phyloP scores from a whole-genome alignment of 2,113 vertebrate species.

The Pardalotus punctatus region DNA sequence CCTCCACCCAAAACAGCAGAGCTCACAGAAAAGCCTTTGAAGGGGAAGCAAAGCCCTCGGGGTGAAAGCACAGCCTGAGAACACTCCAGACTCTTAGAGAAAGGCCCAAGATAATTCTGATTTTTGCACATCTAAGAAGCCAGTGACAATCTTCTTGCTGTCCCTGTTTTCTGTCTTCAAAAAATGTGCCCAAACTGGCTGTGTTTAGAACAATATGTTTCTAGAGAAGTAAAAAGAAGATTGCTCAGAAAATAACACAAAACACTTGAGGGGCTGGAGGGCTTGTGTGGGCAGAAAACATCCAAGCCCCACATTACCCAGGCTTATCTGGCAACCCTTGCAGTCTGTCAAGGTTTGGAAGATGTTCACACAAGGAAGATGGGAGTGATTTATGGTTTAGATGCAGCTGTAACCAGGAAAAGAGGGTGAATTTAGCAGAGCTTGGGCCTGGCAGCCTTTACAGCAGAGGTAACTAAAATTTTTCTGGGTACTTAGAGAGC shows the following conservation, averaged over 20 bases:
- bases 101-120: neutral
- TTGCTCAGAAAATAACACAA: neutral
- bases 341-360: neutral
- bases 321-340: neutral
- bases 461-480: neutral
- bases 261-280: neutral
- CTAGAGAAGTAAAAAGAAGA: neutral
- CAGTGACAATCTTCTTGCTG: neutral
- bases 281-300: neutral
- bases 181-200: neutral
- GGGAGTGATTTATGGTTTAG: neutral
- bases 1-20: neutral
- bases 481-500: neutral
- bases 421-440: neutral
- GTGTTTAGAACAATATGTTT: neutral
- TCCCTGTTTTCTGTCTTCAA: neutral
- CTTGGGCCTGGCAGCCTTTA: neutral
- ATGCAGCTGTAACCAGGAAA: neutral
- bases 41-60: neutral
- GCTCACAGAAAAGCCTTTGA: neutral
- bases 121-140: neutral
- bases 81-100: neutral
- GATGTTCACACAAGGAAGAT: neutral
- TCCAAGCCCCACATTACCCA: neutral
- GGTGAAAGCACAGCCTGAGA: neutral